Conservation (phyloP, 2,888 invertebrate genomes). For the Yponomeuta cagnagella region DNA sequence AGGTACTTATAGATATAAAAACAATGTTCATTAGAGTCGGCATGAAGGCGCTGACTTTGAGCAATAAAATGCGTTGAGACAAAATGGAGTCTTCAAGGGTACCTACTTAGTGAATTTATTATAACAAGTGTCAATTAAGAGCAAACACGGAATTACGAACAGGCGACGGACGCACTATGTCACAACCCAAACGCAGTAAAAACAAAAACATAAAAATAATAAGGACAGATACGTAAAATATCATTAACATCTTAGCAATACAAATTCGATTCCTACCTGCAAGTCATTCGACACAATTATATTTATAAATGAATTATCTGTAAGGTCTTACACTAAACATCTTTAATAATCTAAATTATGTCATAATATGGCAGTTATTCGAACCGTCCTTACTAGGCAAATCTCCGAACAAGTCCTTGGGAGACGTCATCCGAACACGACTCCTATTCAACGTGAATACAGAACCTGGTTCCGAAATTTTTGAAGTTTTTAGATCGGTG, state of each 20-base stretch:
- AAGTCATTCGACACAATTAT: conserved; percentile 51
- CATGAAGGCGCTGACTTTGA: conserved; percentile 56
- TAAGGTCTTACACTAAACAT: conserved; percentile 60
- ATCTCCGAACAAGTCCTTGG: conserved; percentile 42
- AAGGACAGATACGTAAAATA: conserved; percentile 33
- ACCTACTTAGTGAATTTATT: conserved; percentile 47
- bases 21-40: conserved; percentile 56
- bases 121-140: conserved; percentile 60
- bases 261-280: conserved; percentile 65
- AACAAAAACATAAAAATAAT: conserved; percentile 44
- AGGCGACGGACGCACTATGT: conserved; percentile 36
- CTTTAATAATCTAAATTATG: conserved; percentile 64
- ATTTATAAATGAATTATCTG: conserved; percentile 52
- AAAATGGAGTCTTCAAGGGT: conserved; percentile 32
- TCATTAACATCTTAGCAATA: conserved; percentile 43
- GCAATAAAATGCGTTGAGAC: conserved; percentile 57
- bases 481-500: conserved; percentile 60
- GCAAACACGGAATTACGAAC: conserved; percentile 32
- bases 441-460: conserved; percentile 34
- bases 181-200: conserved; percentile 39
- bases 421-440: conserved; percentile 48
- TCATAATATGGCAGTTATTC: conserved; percentile 75
- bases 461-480: conserved; percentile 63
- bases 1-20: conserved; percentile 53
- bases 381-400: conserved; percentile 69